Evolutionary conservation across 2,113 vertebrate species (phyloP), one percentile per base, ranked within the genome.

Genomic region (Chitala chitala): DNA sequence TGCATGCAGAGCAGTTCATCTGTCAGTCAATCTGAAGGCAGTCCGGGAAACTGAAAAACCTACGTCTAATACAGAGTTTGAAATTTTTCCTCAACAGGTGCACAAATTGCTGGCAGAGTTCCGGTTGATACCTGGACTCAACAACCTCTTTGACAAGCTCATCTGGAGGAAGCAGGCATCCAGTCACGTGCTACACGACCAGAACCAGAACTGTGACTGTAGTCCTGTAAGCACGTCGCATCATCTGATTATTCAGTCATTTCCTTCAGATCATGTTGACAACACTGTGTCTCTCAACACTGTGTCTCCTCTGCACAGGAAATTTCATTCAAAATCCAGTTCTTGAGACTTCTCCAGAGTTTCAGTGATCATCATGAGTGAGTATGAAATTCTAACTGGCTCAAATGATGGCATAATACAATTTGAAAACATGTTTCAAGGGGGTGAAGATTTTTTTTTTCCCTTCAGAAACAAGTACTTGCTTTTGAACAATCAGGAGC

Each of bases 331-430:
- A 99, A 99, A 89, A 99, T 99, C 83, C 96, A 98, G 82, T 99
- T 99, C 80, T 82, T 99, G 86, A 90, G 97, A 79, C 92, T 99
- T 66, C 94, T 99, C 53, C 97, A 99, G 87, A 98, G 97, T 84
- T 99, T 99, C 87, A 99, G 97, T 68, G 97, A 99, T 83, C 96
- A 99, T 81, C 97, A 99, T 0, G 96, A 99, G 97, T 99, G 88
- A 95, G 95, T 92, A 36, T 22, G 2, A 4, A 2, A 24, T 5
- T 69, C 9, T 17, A 31, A 22, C 33, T 8, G 8, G 12, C n/a
- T n/a, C n/a, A n/a, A n/a, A n/a, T n/a, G n/a, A 12, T 0, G 4
- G 44, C 38, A 13, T 46, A 66, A 2, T 68, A 24, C 9, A 3
- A 31, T 68, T 13, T 68, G 22, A 26, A 66, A 42, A 29, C 22